These are phyloP conservation scores for Apodemia hepburni DNA, from an alignment of 2,888 invertebrate species.

Conservation along the genomic window DNA sequence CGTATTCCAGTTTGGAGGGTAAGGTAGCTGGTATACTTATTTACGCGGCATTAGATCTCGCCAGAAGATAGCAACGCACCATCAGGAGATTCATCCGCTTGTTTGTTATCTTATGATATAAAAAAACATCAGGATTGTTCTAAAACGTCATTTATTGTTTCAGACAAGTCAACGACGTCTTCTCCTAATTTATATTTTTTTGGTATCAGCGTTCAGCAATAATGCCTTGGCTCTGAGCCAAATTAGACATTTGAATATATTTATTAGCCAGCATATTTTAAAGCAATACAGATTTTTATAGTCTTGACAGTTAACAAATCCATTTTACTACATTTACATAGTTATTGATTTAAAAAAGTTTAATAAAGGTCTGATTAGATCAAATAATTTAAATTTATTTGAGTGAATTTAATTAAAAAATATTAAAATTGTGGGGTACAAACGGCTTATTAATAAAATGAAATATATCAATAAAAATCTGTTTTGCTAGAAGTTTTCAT, in stretches of 20 bases:
- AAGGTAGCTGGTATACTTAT: too few species aligned
- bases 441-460: neutral
- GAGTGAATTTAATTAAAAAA: neutral
- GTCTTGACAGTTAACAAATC: neutral
- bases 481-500: neutral
- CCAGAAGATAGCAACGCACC: too few species aligned
- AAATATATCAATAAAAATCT: neutral
- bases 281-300: slow-evolving; percentile 4
- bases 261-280: neutral
- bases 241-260: neutral
- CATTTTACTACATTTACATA: too few species aligned
- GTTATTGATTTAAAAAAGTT: too few species aligned
- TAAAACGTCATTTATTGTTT: slow-evolving; percentile 9
- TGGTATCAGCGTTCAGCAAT: slow-evolving; percentile 1
- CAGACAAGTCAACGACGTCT: slow-evolving; percentile 90
- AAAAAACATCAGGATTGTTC: neutral
- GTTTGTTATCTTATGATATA: too few species aligned
- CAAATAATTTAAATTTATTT: too few species aligned
- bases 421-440: neutral
- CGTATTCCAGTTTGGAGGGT: too few species aligned
- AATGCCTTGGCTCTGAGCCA: neutral
- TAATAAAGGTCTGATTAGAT: too few species aligned
- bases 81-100: too few species aligned
- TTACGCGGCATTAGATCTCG: too few species aligned
- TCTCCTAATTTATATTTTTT: slow-evolving; percentile 52